Evolutionary conservation across 2,113 vertebrate species (phyloP).

Genomic region (Butorides virescens): DNA sequence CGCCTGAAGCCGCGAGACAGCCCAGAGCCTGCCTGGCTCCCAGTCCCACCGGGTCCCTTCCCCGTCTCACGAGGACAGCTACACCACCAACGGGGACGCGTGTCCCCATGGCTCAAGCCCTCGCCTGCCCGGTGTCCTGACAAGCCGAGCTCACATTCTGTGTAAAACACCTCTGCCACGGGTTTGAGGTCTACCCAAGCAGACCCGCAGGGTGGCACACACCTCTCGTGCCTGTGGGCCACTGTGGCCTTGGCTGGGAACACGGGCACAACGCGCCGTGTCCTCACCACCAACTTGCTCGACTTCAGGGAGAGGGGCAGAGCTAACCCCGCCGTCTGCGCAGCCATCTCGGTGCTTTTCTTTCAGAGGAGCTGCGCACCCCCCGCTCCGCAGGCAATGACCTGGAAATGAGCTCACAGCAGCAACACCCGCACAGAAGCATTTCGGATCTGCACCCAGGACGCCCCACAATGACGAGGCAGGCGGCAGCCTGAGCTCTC

Average conservation of each 20-base stretch:
- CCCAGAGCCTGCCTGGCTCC: not conserved
- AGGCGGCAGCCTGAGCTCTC: not conserved
- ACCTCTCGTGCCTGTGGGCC: accelerated
- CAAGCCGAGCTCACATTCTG: not conserved
- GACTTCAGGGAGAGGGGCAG: not conserved
- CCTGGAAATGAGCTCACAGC: not conserved
- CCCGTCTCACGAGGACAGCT: accelerated
- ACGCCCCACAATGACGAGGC: accelerated
- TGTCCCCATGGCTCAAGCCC: not conserved
- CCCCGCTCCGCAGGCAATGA: not conserved
- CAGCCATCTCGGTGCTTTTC: accelerated
- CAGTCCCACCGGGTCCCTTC: too few species aligned
- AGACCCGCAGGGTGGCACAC: not conserved
- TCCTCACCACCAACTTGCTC: not conserved
- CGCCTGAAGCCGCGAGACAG: accelerated
- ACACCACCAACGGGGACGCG: accelerated
- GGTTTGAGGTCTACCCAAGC: not conserved
- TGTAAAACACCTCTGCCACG: not conserved
- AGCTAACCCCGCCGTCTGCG: accelerated
- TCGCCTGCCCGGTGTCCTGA: accelerated
- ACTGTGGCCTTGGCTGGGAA: not conserved
- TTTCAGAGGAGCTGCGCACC: not conserved
- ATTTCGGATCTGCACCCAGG: not conserved
- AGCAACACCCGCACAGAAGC: not conserved
- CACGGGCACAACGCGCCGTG: accelerated